These are phyloP conservation scores for Potorous gilbertii DNA, from an alignment of 2,797 vertebrate genomes.

Conservation along the genomic window DNA sequence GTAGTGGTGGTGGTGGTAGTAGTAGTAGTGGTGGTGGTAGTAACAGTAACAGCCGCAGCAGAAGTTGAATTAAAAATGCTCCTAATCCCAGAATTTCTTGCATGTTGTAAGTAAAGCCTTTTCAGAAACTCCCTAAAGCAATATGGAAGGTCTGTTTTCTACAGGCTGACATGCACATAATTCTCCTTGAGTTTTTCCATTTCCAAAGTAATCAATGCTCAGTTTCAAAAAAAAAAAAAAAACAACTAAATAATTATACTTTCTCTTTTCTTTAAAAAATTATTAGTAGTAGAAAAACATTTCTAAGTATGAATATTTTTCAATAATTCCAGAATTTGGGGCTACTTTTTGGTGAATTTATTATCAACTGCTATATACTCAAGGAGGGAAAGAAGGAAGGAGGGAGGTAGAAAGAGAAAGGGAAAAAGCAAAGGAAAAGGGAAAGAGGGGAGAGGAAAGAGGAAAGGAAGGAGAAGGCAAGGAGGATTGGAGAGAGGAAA, in stretches of 20 bases:
- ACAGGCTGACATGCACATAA: not conserved
- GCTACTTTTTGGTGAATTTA: not conserved
- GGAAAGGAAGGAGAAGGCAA: not conserved
- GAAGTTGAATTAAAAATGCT: not conserved
- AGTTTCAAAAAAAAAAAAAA: not conserved
- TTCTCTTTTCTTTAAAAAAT: not conserved
- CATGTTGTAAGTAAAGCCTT: not conserved
- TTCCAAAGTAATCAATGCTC: not conserved
- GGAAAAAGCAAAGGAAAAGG: not conserved
- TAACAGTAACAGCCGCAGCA: not conserved
- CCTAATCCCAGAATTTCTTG: not conserved
- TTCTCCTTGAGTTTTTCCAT: not conserved
- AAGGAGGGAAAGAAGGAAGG: not conserved
- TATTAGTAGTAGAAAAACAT: not conserved
- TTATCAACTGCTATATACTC: not conserved
- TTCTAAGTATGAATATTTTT: not conserved
- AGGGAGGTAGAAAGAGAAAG: no score
- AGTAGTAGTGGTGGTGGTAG: no score
- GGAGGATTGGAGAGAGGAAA: no score
- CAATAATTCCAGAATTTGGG: not conserved
- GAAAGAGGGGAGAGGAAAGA: not conserved
- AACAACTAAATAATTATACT: not conserved
- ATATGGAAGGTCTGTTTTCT: not conserved
- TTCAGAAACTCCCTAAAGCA: not conserved
- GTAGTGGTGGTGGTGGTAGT: no score